These are phyloP conservation scores for Thrips palmi DNA, from an alignment of 1,140 invertebrate genomes.

Conservation along the genomic window DNA sequence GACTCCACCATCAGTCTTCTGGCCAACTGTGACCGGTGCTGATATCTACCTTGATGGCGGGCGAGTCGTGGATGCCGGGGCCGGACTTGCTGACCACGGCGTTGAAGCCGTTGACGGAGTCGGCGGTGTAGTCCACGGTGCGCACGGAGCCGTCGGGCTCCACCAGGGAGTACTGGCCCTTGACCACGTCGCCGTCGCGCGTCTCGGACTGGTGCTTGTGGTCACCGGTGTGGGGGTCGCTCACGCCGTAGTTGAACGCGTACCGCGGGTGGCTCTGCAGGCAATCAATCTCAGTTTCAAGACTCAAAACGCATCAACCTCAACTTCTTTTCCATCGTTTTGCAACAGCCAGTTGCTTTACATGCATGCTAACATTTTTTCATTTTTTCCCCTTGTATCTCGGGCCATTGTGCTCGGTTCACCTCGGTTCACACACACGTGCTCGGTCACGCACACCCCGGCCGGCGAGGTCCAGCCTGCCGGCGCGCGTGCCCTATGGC, in stretches of 20 bases:
- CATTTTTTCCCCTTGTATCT: too few relatives aligned
- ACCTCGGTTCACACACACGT: too few relatives aligned
- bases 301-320: too few relatives aligned
- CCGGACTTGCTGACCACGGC: constrained; percentile 29
- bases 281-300: too few relatives aligned
- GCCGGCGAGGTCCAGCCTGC: too few relatives aligned
- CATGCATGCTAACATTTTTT: too few relatives aligned
- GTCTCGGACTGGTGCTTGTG: constrained; percentile 20
- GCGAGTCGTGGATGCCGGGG: constrained; percentile 9
- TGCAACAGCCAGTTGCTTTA: too few relatives aligned
- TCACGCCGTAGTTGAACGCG: constrained; percentile 18
- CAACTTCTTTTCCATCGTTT: too few relatives aligned
- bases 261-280: constrained; percentile 17
- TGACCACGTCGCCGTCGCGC: constrained; percentile 21
- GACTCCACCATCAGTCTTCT: too few relatives aligned
- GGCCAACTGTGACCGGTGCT: constrained; percentile 2
- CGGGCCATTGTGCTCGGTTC: too few relatives aligned
- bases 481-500: too few relatives aligned
- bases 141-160: constrained; percentile 30
- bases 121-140: constrained; percentile 35
- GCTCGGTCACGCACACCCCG: too few relatives aligned
- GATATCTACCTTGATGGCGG: constrained; percentile 4
- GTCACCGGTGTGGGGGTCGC: constrained; percentile 20
- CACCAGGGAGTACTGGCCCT: constrained; percentile 22
- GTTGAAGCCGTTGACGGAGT: constrained; percentile 25